Conservation (phyloP, 2,797 vertebrate genomes). For the Epinephelus malabaricus region DNA sequence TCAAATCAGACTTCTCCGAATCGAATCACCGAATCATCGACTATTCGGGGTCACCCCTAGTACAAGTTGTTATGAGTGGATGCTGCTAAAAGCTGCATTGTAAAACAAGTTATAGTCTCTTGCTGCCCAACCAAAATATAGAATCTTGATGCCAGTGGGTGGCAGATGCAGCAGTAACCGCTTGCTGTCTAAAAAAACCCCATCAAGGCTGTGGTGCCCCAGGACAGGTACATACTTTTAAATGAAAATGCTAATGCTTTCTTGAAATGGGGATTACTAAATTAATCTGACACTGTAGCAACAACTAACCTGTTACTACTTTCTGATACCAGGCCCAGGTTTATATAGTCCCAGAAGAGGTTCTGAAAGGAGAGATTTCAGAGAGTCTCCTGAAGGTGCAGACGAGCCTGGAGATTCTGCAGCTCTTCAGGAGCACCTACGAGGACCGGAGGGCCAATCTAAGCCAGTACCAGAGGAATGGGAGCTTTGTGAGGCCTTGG, state of each 20-base stretch:
- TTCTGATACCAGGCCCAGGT: conserved; percentile 82
- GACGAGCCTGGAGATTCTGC: conserved; percentile 82
- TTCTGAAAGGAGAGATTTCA: conserved; percentile 90
- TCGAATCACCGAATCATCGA: no score
- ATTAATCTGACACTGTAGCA: neutral
- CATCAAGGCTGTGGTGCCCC: no score
- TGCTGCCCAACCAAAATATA: no score
- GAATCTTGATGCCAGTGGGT: no score
- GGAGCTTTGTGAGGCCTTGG: conserved; percentile 85
- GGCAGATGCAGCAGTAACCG: no score
- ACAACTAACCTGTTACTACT: neutral
- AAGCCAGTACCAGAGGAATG: conserved; percentile 83
- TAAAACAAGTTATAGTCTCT: no score
- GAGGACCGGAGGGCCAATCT: conserved; percentile 86
- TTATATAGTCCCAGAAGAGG: conserved; percentile 91
- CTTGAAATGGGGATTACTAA: neutral
- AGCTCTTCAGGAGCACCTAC: conserved; percentile 84
- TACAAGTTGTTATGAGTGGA: no score
- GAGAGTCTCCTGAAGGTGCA: conserved; percentile 90
- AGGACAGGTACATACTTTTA: no score
- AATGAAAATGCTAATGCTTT: neutral
- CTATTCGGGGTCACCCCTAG: no score
- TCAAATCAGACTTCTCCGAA: no score
- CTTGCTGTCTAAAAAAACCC: no score
- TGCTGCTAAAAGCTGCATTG: no score